phyloP scores from a whole-genome alignment of 2,888 invertebrate genomes.

The Osmoderma eremita region DNA sequence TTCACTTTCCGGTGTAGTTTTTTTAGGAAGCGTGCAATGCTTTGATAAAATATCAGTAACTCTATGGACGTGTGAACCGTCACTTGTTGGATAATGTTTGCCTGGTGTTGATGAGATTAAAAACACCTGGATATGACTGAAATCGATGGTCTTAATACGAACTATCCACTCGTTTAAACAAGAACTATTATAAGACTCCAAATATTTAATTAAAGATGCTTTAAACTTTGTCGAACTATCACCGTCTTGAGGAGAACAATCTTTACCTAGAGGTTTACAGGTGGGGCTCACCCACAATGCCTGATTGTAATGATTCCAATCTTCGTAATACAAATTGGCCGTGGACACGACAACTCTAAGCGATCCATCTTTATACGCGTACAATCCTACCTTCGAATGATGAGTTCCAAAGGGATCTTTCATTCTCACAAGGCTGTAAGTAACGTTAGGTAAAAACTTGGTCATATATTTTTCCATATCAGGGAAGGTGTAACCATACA shows the following conservation, averaged over 20 bases:
- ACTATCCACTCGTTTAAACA: constrained; percentile 79
- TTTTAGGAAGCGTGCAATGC: constrained; percentile 67
- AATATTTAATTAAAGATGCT: constrained; percentile 77
- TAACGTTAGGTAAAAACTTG: constrained; percentile 71
- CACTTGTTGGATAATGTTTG: constrained; percentile 67
- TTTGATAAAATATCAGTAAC: constrained; percentile 73
- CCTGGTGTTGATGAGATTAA: constrained; percentile 89
- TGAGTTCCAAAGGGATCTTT: constrained; percentile 85
- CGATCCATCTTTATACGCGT: constrained; percentile 84
- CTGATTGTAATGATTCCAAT: constrained; percentile 96
- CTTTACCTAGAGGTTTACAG: constrained; percentile 73
- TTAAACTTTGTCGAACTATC: constrained; percentile 90
- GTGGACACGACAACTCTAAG: constrained; percentile 89
- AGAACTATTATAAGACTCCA: constrained; percentile 77
- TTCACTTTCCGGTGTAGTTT: constrained; percentile 58
- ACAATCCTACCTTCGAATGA: constrained; percentile 92
- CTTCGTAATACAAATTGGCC: constrained; percentile 89
- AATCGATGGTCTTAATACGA: constrained; percentile 80
- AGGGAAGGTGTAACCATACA: constrained; percentile 78
- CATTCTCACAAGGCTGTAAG: constrained; percentile 75
- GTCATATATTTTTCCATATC: constrained; percentile 64
- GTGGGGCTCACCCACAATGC: constrained; percentile 94
- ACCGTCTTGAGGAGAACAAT: constrained; percentile 68
- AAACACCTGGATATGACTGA: constrained; percentile 83
- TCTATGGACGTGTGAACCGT: constrained; percentile 66